Evolutionary conservation across 2,113 vertebrate genomes (phyloP).

Genomic region (Stercorarius parasiticus): DNA sequence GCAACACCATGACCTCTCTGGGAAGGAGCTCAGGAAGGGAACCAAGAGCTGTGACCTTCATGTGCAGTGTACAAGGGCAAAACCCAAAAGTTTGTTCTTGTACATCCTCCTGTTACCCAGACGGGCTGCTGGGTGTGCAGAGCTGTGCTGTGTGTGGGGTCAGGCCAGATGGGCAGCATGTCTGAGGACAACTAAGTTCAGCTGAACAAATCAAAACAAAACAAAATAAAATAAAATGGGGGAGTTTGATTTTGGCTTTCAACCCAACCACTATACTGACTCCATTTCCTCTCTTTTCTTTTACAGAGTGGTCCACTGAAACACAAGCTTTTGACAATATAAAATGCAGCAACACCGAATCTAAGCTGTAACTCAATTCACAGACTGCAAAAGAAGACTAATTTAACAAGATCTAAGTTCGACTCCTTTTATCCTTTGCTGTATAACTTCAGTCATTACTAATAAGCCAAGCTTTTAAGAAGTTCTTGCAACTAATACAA

Average conservation of each 20-base stretch:
- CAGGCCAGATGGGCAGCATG: background rate
- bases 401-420: background rate
- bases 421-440: background rate
- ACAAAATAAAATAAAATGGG: background rate
- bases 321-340: background rate
- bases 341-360: background rate
- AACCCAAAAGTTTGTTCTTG: background rate
- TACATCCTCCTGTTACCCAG: fast-evolving
- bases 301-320: background rate
- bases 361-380: background rate
- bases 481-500: background rate
- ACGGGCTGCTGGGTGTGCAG: fast-evolving
- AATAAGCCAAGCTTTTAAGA: background rate
- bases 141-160: background rate
- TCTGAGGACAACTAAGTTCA: background rate
- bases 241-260: background rate
- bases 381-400: background rate
- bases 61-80: background rate
- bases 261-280: background rate
- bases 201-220: background rate
- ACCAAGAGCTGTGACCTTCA: background rate
- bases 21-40: background rate
- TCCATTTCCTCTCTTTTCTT: background rate
- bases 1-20: background rate
- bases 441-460: background rate